Evolutionary conservation across 2,888 invertebrate species (phyloP).

Genomic region (Andrena trimmerana): DNA sequence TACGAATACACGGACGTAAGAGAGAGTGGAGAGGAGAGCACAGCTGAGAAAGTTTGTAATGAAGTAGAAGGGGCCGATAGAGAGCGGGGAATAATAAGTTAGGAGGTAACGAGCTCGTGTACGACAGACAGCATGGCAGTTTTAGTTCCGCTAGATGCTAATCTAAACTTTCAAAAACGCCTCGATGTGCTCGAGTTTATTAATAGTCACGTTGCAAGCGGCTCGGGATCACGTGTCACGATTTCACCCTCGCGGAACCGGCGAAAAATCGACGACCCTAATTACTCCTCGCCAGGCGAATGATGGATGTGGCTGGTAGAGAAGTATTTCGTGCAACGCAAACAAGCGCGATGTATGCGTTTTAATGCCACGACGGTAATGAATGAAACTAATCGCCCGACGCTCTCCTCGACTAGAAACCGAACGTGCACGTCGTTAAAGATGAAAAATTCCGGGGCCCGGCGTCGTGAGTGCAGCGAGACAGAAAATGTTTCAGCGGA

Average conservation of each 20-base stretch:
- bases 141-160: slow-evolving; percentile 74
- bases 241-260: not conserved
- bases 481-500: not conserved
- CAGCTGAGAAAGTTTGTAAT: slow-evolving; percentile 63
- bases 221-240: slow-evolving; percentile 16
- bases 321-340: slow-evolving; percentile 8
- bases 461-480: not conserved
- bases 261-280: slow-evolving; percentile 39
- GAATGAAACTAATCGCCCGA: slow-evolving; percentile 25
- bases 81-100: slow-evolving; percentile 58
- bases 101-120: slow-evolving; percentile 59
- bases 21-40: slow-evolving; percentile 11
- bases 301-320: slow-evolving; percentile 27
- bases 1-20: slow-evolving; percentile 10
- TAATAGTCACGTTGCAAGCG: slow-evolving; percentile 35
- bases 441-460: not conserved
- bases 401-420: not conserved
- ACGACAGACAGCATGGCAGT: slow-evolving; percentile 74
- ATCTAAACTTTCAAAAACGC: slow-evolving; percentile 67
- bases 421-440: not conserved
- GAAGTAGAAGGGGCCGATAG: slow-evolving; percentile 36
- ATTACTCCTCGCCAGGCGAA: slow-evolving; percentile 16
- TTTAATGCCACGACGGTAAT: slow-evolving; percentile 20
- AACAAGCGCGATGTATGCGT: slow-evolving; percentile 16
- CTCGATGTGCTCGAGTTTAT: slow-evolving; percentile 50